phyloP scores from a whole-genome alignment of 1,140 invertebrate genomes.

The Hypsibius dujardini region DNA sequence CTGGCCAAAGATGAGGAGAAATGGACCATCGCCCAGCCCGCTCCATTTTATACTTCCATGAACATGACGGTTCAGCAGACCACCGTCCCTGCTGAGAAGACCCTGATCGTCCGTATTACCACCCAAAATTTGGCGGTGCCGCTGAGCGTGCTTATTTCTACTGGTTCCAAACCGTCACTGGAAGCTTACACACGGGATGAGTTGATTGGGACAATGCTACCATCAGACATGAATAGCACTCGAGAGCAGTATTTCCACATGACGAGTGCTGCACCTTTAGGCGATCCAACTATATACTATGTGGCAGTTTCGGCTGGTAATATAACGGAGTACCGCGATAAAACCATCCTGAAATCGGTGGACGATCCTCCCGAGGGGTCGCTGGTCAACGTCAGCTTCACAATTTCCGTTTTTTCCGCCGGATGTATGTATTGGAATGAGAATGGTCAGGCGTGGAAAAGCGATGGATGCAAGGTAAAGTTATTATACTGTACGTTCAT shows the following conservation, averaged over 20 bases:
- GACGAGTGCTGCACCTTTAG: background rate
- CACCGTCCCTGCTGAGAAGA: background rate
- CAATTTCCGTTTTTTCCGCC: slow-evolving; percentile 19
- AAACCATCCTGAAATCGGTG: background rate
- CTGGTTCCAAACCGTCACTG: background rate
- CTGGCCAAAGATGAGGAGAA: background rate
- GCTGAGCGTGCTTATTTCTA: background rate
- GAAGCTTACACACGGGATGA: background rate
- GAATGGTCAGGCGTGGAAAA: slow-evolving; percentile 24
- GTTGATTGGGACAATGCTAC: background rate
- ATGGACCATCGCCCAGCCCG: background rate
- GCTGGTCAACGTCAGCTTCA: background rate
- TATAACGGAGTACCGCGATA: background rate
- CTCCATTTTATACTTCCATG: background rate
- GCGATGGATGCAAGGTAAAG: slow-evolving; percentile 26
- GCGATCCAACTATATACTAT: background rate
- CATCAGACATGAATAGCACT: background rate
- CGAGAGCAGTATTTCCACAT: background rate
- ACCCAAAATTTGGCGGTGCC: background rate
- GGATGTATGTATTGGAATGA: slow-evolving; percentile 27
- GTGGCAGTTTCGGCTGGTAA: background rate
- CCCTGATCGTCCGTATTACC: background rate
- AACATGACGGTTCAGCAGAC: background rate
- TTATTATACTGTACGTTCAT: background rate
- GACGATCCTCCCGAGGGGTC: background rate